Evolutionary conservation across 2,113 vertebrate genomes (phyloP), one percentile per base, ranked within the genome.

Genomic region (Phaethon lepturus): DNA sequence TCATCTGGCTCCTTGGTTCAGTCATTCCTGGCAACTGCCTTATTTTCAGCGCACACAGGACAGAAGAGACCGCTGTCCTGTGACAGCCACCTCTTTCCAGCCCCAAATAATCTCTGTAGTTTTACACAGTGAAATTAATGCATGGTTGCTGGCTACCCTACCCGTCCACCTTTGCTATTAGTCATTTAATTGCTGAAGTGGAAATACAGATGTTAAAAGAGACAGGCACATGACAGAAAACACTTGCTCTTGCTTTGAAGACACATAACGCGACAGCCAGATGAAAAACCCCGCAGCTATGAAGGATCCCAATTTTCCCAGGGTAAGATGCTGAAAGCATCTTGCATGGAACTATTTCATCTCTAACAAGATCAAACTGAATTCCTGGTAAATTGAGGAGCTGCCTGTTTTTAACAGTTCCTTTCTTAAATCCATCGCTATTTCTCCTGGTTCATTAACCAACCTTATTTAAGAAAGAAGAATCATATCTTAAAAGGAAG

Each of bases 191-290:
- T 66, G 42, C 28, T 55, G 8, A 91, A 93, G 73, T 69, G 53
- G 84, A 95, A 95, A 78, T 38, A 73, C 29, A 92, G 92, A 81
- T 60, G 45, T 72, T 93, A 56, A 86, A 23, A 68, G 40, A 55
- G 44, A 64, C 47, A 81, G 44, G 35, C 62, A 25, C 26, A 63
- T 25, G 52, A 81, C 44, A 95, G 60, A 74, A 88, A 75, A 59
- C 4, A 9, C 31, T 53, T 3, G 0, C 17, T 73, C 42, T 50
- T 76, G 66, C 86, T 95, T 88, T 76, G 58, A 91, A n/a, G 47
- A 56, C 4, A 3, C 6, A 2, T 7, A 86, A 82, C 0, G 0
- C 0, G 1, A 79, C 79, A 91, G 33, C 25, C 78, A 89, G 17
- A 78, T 17, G 49, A 77, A 94, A 95, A 84, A 69, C 72, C 69